Percentiles rank a stretch among this genome's conserved stretches.
Conservation (phyloP, 2,113 vertebrate species). For the Coracopsis vasa region DNA sequence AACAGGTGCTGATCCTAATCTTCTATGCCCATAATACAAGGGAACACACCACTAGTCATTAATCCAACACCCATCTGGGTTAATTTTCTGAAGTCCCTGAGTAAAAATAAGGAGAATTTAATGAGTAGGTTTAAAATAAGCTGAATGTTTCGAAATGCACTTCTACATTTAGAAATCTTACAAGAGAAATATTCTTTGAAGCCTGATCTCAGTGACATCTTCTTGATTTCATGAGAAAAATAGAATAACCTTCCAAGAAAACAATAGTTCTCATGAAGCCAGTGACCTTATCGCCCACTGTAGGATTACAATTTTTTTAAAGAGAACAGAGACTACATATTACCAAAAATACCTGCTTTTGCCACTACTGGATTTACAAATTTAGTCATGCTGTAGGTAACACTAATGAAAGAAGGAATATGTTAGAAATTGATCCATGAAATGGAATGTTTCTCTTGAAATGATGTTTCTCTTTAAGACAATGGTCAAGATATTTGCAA, state of each 20-base stretch:
- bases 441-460: background rate
- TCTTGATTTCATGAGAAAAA: background rate
- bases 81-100: background rate
- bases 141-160: background rate
- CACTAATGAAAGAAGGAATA: background rate
- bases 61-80: background rate
- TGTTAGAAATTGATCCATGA: background rate
- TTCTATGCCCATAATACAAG: background rate
- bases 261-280: background rate
- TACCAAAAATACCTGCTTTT: background rate
- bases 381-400: background rate
- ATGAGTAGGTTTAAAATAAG: background rate
- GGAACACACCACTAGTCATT: background rate
- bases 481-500: background rate
- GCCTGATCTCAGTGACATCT: background rate
- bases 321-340: background rate
- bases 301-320: background rate
- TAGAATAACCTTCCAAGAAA: background rate
- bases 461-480: background rate
- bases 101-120: background rate
- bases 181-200: background rate
- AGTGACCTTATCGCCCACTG: background rate
- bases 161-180: background rate
- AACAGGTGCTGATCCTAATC: constrained; percentile 15
- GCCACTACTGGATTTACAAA: background rate